These are phyloP conservation scores for Sphaerophoria rueppellii DNA, from an alignment of 2,888 invertebrate genomes.

Conservation along the genomic window DNA sequence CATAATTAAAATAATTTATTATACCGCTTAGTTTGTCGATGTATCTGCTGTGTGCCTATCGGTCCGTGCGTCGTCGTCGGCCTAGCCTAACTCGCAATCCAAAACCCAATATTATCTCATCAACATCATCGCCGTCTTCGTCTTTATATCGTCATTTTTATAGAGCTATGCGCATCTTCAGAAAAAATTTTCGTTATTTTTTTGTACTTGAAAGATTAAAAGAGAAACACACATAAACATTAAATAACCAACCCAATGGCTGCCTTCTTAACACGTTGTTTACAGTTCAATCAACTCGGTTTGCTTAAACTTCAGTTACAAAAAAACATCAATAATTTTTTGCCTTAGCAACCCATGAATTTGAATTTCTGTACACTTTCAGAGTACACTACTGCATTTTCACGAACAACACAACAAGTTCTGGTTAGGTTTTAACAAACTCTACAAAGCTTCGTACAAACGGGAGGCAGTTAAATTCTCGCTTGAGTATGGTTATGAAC, in stretches of 20 bases:
- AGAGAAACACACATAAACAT: conserved; percentile 9
- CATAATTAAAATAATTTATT: conserved; percentile 70
- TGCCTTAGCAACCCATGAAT: too few relatives aligned
- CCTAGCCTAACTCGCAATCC: not conserved
- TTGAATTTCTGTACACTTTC: too few relatives aligned
- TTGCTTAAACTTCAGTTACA: conserved; percentile 26
- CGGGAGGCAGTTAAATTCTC: not conserved
- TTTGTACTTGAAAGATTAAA: conserved; percentile 6
- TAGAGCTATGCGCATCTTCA: conserved; percentile 5
- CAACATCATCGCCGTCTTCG: conserved; percentile 10
- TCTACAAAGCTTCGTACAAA: not conserved
- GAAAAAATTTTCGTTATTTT: conserved; percentile 34
- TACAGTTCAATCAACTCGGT: conserved; percentile 71
- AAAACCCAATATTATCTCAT: conserved; percentile 27
- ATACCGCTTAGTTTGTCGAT: conserved; percentile 58
- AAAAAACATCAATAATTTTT: not conserved
- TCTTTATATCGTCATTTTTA: conserved; percentile 1
- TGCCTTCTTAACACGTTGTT: conserved; percentile 64
- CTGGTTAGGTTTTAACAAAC: not conserved
- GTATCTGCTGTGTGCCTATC: not conserved
- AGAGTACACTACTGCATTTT: too few relatives aligned
- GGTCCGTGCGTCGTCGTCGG: not conserved
- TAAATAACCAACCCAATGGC: conserved; percentile 36
- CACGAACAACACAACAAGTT: not conserved
- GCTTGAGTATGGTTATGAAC: conserved; percentile 33